Percentiles rank a stretch among this genome's conserved stretches.
Conservation (phyloP, 2,888 invertebrate genomes). For the Trissolcus japonicus region DNA sequence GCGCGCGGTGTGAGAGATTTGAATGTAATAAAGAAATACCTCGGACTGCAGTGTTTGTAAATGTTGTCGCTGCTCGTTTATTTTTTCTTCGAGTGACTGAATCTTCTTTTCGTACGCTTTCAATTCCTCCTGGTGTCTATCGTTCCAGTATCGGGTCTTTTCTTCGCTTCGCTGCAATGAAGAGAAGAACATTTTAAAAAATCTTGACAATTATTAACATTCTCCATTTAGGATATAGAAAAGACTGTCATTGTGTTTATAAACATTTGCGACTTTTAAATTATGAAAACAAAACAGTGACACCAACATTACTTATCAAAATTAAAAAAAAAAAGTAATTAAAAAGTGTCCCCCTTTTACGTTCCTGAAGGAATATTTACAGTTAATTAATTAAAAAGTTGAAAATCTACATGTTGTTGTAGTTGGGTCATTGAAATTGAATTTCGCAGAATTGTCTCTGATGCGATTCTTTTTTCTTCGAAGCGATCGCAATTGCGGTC, state of each 20-base stretch:
- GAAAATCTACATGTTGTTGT: too few relatives aligned
- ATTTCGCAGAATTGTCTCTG: too few relatives aligned
- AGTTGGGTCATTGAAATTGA: too few relatives aligned
- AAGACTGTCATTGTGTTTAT: too few relatives aligned
- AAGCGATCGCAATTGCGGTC: slow-evolving; percentile 16
- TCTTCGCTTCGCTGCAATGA: slow-evolving; percentile 69
- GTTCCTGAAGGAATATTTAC: too few relatives aligned
- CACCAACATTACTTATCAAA: too few relatives aligned
- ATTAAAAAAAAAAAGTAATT: background rate
- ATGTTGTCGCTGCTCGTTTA: slow-evolving; percentile 69
- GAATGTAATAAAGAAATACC: slow-evolving; percentile 61
- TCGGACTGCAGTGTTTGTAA: slow-evolving; percentile 69
- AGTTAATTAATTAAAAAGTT: too few relatives aligned
- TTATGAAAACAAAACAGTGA: too few relatives aligned
- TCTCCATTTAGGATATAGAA: too few relatives aligned
- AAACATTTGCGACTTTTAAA: too few relatives aligned
- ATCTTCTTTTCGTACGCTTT: slow-evolving; percentile 71
- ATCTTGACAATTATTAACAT: background rate
- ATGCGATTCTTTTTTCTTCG: too few relatives aligned
- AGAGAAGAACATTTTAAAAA: slow-evolving; percentile 17
- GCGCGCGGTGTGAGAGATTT: too few relatives aligned
- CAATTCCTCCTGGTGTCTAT: slow-evolving; percentile 72
- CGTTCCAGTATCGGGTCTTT: slow-evolving; percentile 72
- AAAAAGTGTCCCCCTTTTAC: background rate
- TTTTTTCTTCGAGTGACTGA: slow-evolving; percentile 70